Base-by-base conservation (phyloP, 2,113 vertebrate species). In the Mesocricetus auratus region DNA sequence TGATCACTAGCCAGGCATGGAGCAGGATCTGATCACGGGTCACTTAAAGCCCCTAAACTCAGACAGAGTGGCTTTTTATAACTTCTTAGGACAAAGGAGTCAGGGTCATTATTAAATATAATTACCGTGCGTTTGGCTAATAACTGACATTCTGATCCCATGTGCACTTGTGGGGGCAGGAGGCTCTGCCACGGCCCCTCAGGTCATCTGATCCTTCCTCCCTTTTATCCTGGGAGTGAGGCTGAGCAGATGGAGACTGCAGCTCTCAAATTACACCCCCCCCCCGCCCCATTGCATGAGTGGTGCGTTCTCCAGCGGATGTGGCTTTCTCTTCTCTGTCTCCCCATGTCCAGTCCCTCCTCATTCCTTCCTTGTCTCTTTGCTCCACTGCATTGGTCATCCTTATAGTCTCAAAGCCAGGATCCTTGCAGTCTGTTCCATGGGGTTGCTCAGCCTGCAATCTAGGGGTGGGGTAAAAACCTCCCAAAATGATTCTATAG, bases 201-300 rank as follows among this genome's bases (percentile, higher is more conserved):
- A 93, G 96, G 97, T 98, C 97, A 98, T 71, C 95, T 98, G 97
- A 98, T 98, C 95, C 93, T 78, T 97, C 96, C 64, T 92, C 47
- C 90, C 95, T 98, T 98, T 98, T 96, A 96, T 98, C 96, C 93
- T 98, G 90, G 24, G 97, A 95, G 85, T 92, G 97, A 92, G 89
- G 89, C 96, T 96, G 96, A 98, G 96, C 98, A 98, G 97, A 98
- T 98, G 97, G 98, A 97, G 98, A 92, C 94, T 10, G 64, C 39
- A 78, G 92, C 93, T 98, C 98, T 99, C 15, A 0, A 94, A 95
- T 98, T 98, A 97, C 97, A 11, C 53, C 53, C 53, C 12, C 53
- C 11, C 53, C 53, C 53, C 10, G 2, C 12, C 53, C 29, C 94
- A 7, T 98, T 95, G 73, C 69, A 69, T 71, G 95, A 33, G 21